Percentiles rank a stretch among this genome's conserved stretches.
Conservation (phyloP, 64 coral and sea anemone species). For the Dendronephthya gigantea region DNA sequence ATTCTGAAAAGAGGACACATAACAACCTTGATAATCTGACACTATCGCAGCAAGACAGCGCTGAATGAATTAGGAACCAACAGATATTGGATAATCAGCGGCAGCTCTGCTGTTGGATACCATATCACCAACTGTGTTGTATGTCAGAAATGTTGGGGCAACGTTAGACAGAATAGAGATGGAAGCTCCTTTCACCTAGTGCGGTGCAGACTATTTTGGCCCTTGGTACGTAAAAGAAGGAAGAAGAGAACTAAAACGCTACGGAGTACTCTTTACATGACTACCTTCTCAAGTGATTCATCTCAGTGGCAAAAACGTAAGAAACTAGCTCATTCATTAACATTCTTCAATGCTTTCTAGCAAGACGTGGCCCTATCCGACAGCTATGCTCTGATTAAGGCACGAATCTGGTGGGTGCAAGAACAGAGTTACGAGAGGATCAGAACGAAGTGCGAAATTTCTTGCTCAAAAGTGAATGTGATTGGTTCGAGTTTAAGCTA, state of each 20-base stretch:
- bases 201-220: conserved; percentile 24
- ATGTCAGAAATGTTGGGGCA: conserved; percentile 13
- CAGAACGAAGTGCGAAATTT: background rate
- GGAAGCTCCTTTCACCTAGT: conserved; percentile 25
- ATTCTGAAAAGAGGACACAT: conserved; percentile 12
- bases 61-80: conserved; percentile 26
- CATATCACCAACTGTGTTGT: conserved; percentile 13
- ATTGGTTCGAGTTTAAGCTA: no score
- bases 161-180: background rate
- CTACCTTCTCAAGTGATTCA: conserved; percentile 25
- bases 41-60: background rate
- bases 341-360: conserved; percentile 17
- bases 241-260: conserved; percentile 20
- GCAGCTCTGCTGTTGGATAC: background rate
- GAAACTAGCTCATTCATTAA: conserved; percentile 28
- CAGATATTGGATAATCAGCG: conserved; percentile 35
- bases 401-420: conserved; percentile 18
- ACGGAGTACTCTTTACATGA: conserved; percentile 27
- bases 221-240: conserved; percentile 22
- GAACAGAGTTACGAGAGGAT: background rate
- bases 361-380: conserved; percentile 13
- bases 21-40: conserved; percentile 17
- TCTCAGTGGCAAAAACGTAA: background rate
- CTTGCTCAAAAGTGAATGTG: conserved; percentile 1
- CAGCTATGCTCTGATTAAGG: conserved; percentile 32